phyloP scores from a whole-genome alignment of 2,888 invertebrate species.

The Ligdia adustata region DNA sequence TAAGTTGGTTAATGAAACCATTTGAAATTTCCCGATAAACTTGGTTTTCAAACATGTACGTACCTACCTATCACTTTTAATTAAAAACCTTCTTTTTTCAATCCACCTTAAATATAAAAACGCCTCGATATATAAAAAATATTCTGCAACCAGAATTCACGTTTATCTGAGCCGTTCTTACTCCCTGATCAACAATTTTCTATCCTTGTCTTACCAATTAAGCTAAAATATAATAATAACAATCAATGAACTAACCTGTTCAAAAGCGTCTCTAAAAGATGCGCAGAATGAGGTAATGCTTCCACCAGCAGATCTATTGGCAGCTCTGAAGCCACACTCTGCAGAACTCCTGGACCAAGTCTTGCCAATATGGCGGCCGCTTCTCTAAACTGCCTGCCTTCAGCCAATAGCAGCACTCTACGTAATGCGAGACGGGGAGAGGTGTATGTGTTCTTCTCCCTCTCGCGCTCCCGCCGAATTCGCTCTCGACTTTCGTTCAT shows the following conservation, averaged over 20 bases:
- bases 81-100: too few relatives aligned
- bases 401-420: slow-evolving; percentile 91
- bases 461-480: slow-evolving; percentile 86
- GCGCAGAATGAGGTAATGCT: slow-evolving; percentile 93
- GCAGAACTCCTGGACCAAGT: slow-evolving; percentile 91
- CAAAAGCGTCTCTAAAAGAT: slow-evolving; percentile 93
- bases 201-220: too few relatives aligned
- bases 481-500: slow-evolving; percentile 90
- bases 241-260: slow-evolving; percentile 79
- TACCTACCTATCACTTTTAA: too few relatives aligned
- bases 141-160: too few relatives aligned
- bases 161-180: too few relatives aligned
- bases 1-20: too few relatives aligned
- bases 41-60: too few relatives aligned
- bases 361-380: slow-evolving; percentile 93
- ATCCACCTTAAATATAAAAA: too few relatives aligned
- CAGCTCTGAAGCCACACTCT: slow-evolving; percentile 89
- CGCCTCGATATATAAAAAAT: too few relatives aligned
- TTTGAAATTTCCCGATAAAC: too few relatives aligned
- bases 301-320: slow-evolving; percentile 95
- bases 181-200: too few relatives aligned
- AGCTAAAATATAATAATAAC: neutral
- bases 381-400: slow-evolving; percentile 95
- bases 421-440: slow-evolving; percentile 88
- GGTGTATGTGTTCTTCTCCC: slow-evolving; percentile 84